Evolutionary conservation across 2,113 vertebrate genomes (phyloP).

Genomic region (Malurus cyaneus): DNA sequence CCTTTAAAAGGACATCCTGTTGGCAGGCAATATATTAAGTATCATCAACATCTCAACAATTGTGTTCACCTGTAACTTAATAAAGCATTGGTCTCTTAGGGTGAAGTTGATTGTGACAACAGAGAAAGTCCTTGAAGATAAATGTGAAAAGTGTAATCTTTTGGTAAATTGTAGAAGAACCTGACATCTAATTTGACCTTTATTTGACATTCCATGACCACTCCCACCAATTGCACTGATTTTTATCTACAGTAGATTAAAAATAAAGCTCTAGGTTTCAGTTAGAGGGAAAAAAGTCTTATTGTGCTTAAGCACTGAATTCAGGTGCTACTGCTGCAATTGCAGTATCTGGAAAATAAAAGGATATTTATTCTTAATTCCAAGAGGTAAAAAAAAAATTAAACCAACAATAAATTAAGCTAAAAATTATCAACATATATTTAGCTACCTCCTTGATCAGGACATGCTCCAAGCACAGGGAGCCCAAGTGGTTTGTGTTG

Average conservation of each 20-base stretch:
- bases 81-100: not conserved
- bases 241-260: not conserved
- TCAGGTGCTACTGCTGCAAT: not conserved
- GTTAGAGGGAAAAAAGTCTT: not conserved
- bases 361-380: not conserved
- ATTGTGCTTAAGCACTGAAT: not conserved
- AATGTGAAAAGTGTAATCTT: not conserved
- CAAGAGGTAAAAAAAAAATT: accelerated
- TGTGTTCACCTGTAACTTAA: not conserved
- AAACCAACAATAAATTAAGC: not conserved
- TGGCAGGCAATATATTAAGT: not conserved
- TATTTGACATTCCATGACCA: not conserved
- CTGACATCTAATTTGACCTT: not conserved
- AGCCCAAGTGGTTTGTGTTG: accelerated
- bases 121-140: not conserved
- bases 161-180: not conserved
- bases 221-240: not conserved
- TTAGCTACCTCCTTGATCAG: not conserved
- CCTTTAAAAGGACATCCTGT: not conserved
- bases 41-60: not conserved
- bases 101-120: not conserved
- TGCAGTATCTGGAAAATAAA: not conserved
- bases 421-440: not conserved
- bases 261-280: not conserved
- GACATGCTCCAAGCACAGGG: not conserved